These are phyloP conservation scores for Eurypyga helias DNA, from an alignment of 2,113 vertebrate species.

Conservation along the genomic window DNA sequence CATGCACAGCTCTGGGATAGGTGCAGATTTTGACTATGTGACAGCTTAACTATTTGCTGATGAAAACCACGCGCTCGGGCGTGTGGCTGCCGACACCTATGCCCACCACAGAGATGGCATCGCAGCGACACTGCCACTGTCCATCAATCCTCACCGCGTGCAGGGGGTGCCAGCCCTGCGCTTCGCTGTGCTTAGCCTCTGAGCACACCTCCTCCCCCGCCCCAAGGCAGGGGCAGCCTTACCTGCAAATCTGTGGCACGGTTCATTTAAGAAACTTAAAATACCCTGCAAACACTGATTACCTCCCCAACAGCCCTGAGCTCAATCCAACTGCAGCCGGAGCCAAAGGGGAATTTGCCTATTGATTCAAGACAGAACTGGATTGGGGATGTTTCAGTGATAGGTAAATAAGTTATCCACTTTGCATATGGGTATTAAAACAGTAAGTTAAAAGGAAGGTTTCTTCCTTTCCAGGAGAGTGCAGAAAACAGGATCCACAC, in stretches of 20 bases:
- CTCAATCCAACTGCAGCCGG: neutral
- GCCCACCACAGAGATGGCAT: neutral
- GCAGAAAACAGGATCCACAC: neutral
- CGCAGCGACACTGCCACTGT: rapidly evolving
- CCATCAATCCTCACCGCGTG: rapidly evolving
- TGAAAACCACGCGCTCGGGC: rapidly evolving
- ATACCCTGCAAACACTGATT: neutral
- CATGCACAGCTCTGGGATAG: neutral
- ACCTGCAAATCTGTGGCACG: neutral
- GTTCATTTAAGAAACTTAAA: neutral
- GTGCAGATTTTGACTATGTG: neutral
- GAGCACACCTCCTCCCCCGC: neutral
- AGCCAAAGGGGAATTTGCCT: neutral
- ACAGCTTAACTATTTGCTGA: neutral
- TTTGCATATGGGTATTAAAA: neutral
- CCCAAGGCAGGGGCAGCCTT: rapidly evolving
- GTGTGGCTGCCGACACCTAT: neutral
- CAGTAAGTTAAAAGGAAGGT: neutral
- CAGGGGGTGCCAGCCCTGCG: neutral
- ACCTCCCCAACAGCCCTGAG: neutral
- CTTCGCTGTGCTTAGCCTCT: neutral
- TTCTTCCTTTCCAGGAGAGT: neutral
- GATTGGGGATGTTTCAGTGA: neutral
- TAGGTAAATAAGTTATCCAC: neutral
- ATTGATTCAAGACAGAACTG: neutral